phyloP scores from a whole-genome alignment of 2,113 vertebrate species.

The Notechis scutatus region DNA sequence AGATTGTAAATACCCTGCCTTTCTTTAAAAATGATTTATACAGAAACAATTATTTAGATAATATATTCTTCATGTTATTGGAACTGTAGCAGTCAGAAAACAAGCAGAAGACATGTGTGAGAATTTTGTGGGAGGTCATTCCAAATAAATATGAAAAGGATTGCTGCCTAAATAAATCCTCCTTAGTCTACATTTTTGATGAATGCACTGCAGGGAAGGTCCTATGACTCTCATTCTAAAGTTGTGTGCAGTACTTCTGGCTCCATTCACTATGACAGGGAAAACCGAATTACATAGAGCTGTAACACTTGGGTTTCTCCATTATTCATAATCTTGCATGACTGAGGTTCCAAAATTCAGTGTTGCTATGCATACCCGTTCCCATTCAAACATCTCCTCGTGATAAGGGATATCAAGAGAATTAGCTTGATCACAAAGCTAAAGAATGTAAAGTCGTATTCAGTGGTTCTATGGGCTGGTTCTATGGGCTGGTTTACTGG shows the following conservation, averaged over 20 bases:
- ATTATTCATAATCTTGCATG: not conserved
- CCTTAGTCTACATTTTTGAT: not conserved
- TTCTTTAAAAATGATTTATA: not conserved
- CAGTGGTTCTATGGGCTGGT: too few relatives aligned
- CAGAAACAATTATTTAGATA: not conserved
- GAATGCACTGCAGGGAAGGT: not conserved
- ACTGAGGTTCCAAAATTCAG: not conserved
- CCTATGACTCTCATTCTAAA: not conserved
- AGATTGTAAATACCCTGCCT: not conserved
- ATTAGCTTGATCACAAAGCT: not conserved
- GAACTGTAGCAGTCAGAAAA: not conserved
- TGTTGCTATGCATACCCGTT: not conserved
- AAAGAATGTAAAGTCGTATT: not conserved
- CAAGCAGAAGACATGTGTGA: not conserved
- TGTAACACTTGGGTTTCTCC: not conserved
- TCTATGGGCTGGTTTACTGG: too few relatives aligned
- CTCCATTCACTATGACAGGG: not conserved
- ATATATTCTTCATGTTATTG: not conserved
- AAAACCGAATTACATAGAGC: not conserved
- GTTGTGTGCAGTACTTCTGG: too few relatives aligned
- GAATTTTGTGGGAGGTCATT: not conserved
- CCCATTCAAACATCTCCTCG: not conserved
- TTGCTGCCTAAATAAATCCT: not conserved
- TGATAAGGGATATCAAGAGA: not conserved
- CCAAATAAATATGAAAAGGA: not conserved